Base-by-base conservation (phyloP, 2,113 vertebrate species). In the Stictonetta naevosa region DNA sequence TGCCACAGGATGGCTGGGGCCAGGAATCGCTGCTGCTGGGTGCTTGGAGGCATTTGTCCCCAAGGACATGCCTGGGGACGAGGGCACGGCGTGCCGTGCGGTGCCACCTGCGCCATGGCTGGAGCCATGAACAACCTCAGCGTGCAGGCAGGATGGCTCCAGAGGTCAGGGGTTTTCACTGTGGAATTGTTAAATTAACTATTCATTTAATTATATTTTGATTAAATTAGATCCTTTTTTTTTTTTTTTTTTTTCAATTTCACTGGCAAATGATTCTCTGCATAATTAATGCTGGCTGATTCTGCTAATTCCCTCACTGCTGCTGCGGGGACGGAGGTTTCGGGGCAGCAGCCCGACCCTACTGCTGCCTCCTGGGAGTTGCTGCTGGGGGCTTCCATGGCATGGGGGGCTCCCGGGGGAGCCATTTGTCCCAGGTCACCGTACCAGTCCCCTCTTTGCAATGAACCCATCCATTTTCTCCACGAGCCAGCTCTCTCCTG, bases 161-260 rank as follows among this genome's bases (percentile, higher is more conserved):
- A 31, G 76, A 78, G 83, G 53, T 82, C 81, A 40, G 71, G 36
- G 71, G 67, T 72, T 92, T 93, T 52, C 78, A 69, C 79, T 77
- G 79, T 6, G 4, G 67, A 90, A 78, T 48, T 94, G 71, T 82
- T 85, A 66, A 91, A 92, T 95, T 87, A 93, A 85, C 66, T 82
- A 84, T 79, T 95, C 74, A 79, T 93, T 95, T 87, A 87, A 95
- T 95, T 93, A 64, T 77, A 55, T 85, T 95, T 94, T 89, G 44
- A 96, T 95, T 89, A 52, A 96, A 95, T 95, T 91, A 92, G 73
- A 46, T 46, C 7, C 10, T 78, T 8, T 23, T 62, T 52, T 58
- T 68, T 50, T 40, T 40, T 40, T 78, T 10, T 21, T 62, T 52
- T 58, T 62, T 52, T 48, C 22, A 31, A 72, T 52, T 66, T 84